Evolutionary conservation across 2,888 invertebrate genomes (phyloP).

Genomic region (Drosophila ustulata): DNA sequence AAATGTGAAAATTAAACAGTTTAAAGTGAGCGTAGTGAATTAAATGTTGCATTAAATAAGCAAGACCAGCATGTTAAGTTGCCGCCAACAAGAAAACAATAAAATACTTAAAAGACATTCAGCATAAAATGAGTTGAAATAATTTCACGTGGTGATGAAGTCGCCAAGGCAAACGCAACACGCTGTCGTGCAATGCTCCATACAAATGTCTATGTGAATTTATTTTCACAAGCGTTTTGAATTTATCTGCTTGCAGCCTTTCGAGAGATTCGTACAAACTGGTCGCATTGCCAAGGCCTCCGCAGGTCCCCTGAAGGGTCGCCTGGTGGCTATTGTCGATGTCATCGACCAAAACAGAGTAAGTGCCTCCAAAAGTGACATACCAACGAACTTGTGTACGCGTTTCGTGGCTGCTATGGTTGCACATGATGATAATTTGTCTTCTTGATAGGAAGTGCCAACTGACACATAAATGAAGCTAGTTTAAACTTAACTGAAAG

Average conservation of each 20-base stretch:
- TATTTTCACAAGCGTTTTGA: conserved; percentile 21
- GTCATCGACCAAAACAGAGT: conserved; percentile 98
- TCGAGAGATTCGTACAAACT: conserved; percentile 97
- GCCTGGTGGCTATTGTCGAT: conserved; percentile 97
- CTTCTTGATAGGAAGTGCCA: conserved; percentile 91
- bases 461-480: conserved; percentile 89
- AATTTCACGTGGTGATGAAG: conserved; percentile 59
- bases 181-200: conserved; percentile 18
- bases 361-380: conserved; percentile 76
- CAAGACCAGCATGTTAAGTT: conserved; percentile 6
- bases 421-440: conserved; percentile 85
- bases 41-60: conserved; percentile 36
- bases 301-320: conserved; percentile 95
- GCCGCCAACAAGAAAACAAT: conserved; percentile 7
- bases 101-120: conserved; percentile 3
- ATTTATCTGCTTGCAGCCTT: conserved; percentile 87
- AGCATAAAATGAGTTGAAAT: conserved; percentile 24
- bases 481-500: conserved; percentile 78
- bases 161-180: conserved; percentile 18
- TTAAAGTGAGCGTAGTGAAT: conserved; percentile 50
- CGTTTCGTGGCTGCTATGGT: conserved; percentile 5
- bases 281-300: conserved; percentile 98
- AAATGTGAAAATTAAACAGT: conserved; percentile 70
- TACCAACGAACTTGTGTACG: conserved; percentile 16
- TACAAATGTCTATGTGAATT: conserved; percentile 13